Evolutionary conservation across 1,140 invertebrate species (phyloP).

Genomic region (Cotesia vestalis): DNA sequence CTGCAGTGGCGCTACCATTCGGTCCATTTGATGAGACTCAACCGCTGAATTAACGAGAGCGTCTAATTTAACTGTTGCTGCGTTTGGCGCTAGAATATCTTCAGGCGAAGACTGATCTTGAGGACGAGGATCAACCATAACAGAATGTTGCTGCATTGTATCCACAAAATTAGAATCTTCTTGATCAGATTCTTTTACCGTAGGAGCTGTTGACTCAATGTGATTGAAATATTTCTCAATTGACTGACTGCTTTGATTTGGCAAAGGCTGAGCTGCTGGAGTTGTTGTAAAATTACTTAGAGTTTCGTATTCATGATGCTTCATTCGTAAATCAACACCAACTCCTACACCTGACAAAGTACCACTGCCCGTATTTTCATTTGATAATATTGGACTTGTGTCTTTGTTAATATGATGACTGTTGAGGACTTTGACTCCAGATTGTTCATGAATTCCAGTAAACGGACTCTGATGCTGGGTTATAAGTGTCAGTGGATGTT

Average conservation of each 20-base stretch:
- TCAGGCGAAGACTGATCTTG: constrained; percentile 60
- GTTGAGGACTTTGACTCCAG: constrained; percentile 59
- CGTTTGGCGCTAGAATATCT: constrained; percentile 57
- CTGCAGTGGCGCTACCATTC: constrained; percentile 56
- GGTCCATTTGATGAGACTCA: constrained; percentile 68
- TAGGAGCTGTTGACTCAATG: constrained; percentile 55
- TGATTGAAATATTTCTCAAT: constrained; percentile 71
- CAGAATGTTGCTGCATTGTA: constrained; percentile 64
- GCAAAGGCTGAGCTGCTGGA: constrained; percentile 60
- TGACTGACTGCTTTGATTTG: constrained; percentile 68
- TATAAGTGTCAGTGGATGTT: constrained; percentile 52
- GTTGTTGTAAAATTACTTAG: constrained; percentile 54
- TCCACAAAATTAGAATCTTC: constrained; percentile 55
- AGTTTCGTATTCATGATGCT: constrained; percentile 57
- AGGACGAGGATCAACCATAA: constrained; percentile 60
- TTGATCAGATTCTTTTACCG: constrained; percentile 51
- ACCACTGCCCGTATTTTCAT: constrained; percentile 51
- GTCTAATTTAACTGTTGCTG: constrained; percentile 69
- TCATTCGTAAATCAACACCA: constrained; percentile 63
- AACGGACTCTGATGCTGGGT: constrained; percentile 53
- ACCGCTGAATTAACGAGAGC: constrained; percentile 72
- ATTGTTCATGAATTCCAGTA: constrained; percentile 54
- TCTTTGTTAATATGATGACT: constrained; percentile 65
- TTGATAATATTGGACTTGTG: constrained; percentile 58
- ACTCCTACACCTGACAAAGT: constrained; percentile 54